Evolutionary conservation across 2,113 vertebrate species (phyloP).

Genomic region (Phyllopteryx taeniolatus): DNA sequence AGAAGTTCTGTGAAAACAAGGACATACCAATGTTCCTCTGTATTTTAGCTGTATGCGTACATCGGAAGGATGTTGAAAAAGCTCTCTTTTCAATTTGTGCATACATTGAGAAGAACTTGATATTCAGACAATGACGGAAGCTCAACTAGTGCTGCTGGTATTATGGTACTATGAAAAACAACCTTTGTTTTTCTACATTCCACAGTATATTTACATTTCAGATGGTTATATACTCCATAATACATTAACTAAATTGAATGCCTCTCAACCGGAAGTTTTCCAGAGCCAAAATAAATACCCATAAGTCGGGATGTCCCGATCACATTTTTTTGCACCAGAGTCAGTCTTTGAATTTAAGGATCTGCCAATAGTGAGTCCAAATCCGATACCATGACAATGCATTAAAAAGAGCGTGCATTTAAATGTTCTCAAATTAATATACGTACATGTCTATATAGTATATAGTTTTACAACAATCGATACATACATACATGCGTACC

Average conservation of each 20-base stretch:
- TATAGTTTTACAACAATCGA: too few relatives aligned
- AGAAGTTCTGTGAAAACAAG: conserved; percentile 68
- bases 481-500: too few relatives aligned
- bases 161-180: neutral
- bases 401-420: too few relatives aligned
- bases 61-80: neutral
- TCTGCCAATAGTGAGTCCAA: too few relatives aligned
- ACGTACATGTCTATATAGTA: too few relatives aligned
- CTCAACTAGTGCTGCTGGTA: neutral
- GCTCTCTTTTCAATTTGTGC: too few relatives aligned
- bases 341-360: too few relatives aligned
- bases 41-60: neutral
- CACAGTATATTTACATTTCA: neutral
- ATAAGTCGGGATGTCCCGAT: neutral
- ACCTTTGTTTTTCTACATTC: neutral
- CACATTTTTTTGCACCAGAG: too few relatives aligned
- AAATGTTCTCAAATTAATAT: too few relatives aligned
- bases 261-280: neutral
- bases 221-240: neutral
- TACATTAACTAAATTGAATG: neutral
- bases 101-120: neutral
- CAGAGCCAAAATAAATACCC: neutral
- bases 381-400: too few relatives aligned
- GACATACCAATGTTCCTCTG: neutral
- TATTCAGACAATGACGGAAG: neutral